Evolutionary conservation across 2,888 invertebrate species (phyloP), one percentile per base, ranked within the genome.

Genomic region (Stenotaenia linearis): DNA sequence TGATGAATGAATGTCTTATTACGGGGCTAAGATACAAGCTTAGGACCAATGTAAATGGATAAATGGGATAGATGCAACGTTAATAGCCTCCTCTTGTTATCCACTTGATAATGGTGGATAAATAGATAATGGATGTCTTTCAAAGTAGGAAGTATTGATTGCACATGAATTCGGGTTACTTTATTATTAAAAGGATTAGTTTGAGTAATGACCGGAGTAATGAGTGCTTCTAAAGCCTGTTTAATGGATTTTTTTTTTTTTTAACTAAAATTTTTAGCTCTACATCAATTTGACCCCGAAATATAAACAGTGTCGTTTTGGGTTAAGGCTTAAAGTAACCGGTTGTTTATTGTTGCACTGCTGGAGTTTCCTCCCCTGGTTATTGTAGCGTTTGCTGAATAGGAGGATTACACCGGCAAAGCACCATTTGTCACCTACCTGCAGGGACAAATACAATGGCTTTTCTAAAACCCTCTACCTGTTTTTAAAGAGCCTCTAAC

Each of bases 361-460:
- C 25, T n/a, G 15, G 9, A 28, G 69, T 69, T 61, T 69, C 69
- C 69, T 69, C 28, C 69, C 69, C 69, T 69, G 15, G 69, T 28
- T 69, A 69, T 69, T 69, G 69, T 69, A 69, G 15, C 69, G 25
- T 69, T 28, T 7, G 25, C 9, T 69, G 69, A 69, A 69, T 69
- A 69, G 69, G 69, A 69, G 69, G 69, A 69, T 69, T 69, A 69
- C 69, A 69, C 69, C 69, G 28, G 69, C 69, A 69, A 69, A 69
- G 69, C 69, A n/a, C 69, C 69, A 69, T 69, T 69, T 69, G 69
- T 69, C 69, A 69, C 69, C 69, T 69, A 69, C 69, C 69, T 69
- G 69, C 69, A 69, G 69, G 69, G 69, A 69, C 69, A 69, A 69
- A 69, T 69, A 69, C 69, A 69, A 69, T 69, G 28, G 69, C 25